Base-by-base conservation (phyloP, 2,888 invertebrate genomes). In the Lottia scabra region DNA sequence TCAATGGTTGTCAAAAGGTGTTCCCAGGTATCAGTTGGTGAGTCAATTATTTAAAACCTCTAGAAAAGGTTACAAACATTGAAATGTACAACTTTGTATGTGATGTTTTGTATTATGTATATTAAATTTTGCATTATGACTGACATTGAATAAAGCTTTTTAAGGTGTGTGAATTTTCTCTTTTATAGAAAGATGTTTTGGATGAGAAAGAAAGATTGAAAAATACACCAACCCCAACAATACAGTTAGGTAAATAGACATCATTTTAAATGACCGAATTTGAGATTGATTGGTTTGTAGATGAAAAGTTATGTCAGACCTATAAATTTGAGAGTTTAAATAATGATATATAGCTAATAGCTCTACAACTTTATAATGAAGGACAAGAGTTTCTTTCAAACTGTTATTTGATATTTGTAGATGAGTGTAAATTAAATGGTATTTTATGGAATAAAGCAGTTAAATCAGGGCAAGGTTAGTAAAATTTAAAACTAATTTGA, bases 1-100 rank as follows among this genome's bases (percentile, higher is more conserved):
- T 80, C 68, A 74, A 23, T 72, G 81, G n/a, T 67, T 74, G 10
- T 70, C 68, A 27, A 75, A 80, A 62, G 84, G 84, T 8, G 81
- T 76, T 45, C 79, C 77, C n/a, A 78, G 76, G 65, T 80, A 82
- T 65, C 81, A 83, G 62, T 26, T 75, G 67, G 77, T 76, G 43
- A 73, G 70, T 56, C 44, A 4, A 38, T 38, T 38, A 1, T 38
- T 8, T 10, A n/a, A n/a, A n/a, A n/a, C n/a, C n/a, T n/a, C n/a
- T n/a, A n/a, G n/a, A n/a, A n/a, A n/a, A n/a, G n/a, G n/a, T n/a
- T n/a, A n/a, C n/a, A n/a, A n/a, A n/a, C n/a, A n/a, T n/a, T n/a
- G n/a, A n/a, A n/a, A n/a, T n/a, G n/a, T n/a, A n/a, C n/a, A n/a
- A n/a, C n/a, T n/a, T n/a, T n/a, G n/a, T n/a, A n/a, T n/a, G n/a